Evolutionary conservation across 2,888 invertebrate genomes (phyloP), one percentile per base, ranked within the genome.

Genomic region (Spilosoma lubricipeda): DNA sequence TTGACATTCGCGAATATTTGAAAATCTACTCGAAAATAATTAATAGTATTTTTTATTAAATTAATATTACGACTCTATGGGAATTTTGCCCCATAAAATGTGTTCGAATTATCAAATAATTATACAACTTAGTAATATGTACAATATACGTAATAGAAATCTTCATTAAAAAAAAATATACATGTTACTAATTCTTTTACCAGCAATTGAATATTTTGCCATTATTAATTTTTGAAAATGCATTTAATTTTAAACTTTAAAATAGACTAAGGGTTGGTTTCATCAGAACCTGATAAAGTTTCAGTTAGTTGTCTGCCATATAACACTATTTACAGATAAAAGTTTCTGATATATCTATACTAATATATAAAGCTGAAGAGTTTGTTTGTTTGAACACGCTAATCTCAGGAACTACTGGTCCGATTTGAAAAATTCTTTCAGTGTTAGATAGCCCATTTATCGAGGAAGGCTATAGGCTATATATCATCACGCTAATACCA

Each of bases 101-200:
- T 87, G 88, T 86, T 87, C 86, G 82, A 67, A 80, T 79, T 84
- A 83, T 77, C 69, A 76, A 80, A 79, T 82, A 80, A 74, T 81
- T 86, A 80, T 85, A 87, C 79, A 80, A 78, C 78, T 72, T 80
- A 76, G 77, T 82, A 77, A 82, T 73, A 77, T 80, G 77, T 83
- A 80, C 77, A 81, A 81, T 79, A 82, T 84, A 82, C 70, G 71
- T 82, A 76, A 77, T 70, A 75, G 77, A 64, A 72, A 78, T 78
- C 76, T 73, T 71, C 76, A 71, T 27, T 48, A 69, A 69, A 48
- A 65, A n/a, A 63, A 70, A 73, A 70, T 71, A 65, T 74, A 77
- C 75, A 52, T 64, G 33, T 73, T 70, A 71, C 67, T 59, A 69
- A 64, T 69, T 45, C 18, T n/a, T 69, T 69, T 2, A 39, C 2